Evolutionary conservation across 2,797 vertebrate genomes (phyloP), one percentile per base, ranked within the genome.

Genomic region (Alosa sapidissima): DNA sequence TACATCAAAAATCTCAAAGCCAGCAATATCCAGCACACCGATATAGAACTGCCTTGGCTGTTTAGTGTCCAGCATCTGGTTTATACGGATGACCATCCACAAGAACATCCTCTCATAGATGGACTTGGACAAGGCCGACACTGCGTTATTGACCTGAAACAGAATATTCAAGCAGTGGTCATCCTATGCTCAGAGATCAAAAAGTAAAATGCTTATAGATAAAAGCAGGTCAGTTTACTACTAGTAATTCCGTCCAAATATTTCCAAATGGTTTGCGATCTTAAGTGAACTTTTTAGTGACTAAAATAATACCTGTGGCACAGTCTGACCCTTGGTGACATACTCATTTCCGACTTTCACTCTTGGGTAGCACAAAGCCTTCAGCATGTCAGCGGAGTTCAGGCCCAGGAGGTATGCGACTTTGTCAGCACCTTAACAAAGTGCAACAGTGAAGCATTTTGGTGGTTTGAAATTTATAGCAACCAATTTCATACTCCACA

Each of bases 41-140:
- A 60, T 60, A 5, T 8, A 60, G 58, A 60, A 60, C 21, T 60
- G 21, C 0, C 58, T 60, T 24, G 21, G n/a, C 58, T 60, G 21
- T 6, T 60, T 60, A 1, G 58, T 60, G 58, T 60, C 58, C 58
- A 60, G 2, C 58, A 60, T 60, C 58, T 60, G 21, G 58, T 60
- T 60, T 21, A 60, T 60, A 60, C 58, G 58, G n/a, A 60, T 60
- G 58, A 60, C 58, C 58, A 60, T 60, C 58, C 58, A 60, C 58
- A 60, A 60, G 58, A 60, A 60, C 58, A 60, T 60, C 58, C 58
- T 60, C n/a, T 60, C 58, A 60, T 60, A 60, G 58, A 60, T 24
- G n/a, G 58, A 60, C 21, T 60, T 60, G 6, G 58, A 16, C n/a
- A 60, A 60, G n/a, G 58, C 58, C n/a, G 58, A 60, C 21, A 60